Evolutionary conservation across 1,140 invertebrate genomes (phyloP), one percentile per base, ranked within the genome.

Genomic region (Nylanderia fulva): DNA sequence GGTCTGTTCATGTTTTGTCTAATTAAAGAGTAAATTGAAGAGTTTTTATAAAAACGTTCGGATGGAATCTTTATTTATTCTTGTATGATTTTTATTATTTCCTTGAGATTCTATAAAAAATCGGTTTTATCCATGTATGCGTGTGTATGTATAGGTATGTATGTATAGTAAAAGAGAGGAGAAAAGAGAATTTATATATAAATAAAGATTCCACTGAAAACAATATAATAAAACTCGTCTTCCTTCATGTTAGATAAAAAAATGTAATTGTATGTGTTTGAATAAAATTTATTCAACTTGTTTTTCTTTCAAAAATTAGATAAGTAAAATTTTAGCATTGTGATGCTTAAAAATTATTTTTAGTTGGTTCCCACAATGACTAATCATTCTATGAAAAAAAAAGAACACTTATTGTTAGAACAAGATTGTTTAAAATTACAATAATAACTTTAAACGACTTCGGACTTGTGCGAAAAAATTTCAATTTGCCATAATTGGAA

Each of bases 281-380:
- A 79, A 68, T 54, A 13, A 42, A 68, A 68, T 64, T 29, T 66
- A 68, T 54, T 79, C 18, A 8, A 68, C 27, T 36, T 56, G n/a
- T 18, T 48, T 13, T 45, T 39, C 39, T 75, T 39, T 21, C 1
- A 9, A 7, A 60, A 75, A 39, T n/a, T 6, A 39, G 27, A 42
- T 39, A 61, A 24, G 0, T 33, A 60, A 61, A 29, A 74, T 58
- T 74, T n/a, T 36, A 58, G 8, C 1, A n/a, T 61, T 42, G 15
- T 48, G 2, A 75, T 61, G 27, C 18, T n/a, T n/a, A n/a, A n/a
- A n/a, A 63, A 63, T 39, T 45, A 45, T 63, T 42, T 13, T 18
- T 60, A 60, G 15, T 63, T 21, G n/a, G 29, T 21, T 54, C 0
- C 4, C 45, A 48, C 0, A 39, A 27, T 29, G 15, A 60, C 3